Evolutionary conservation across 1,140 invertebrate species (phyloP).

Genomic region (Drosophila cardini): DNA sequence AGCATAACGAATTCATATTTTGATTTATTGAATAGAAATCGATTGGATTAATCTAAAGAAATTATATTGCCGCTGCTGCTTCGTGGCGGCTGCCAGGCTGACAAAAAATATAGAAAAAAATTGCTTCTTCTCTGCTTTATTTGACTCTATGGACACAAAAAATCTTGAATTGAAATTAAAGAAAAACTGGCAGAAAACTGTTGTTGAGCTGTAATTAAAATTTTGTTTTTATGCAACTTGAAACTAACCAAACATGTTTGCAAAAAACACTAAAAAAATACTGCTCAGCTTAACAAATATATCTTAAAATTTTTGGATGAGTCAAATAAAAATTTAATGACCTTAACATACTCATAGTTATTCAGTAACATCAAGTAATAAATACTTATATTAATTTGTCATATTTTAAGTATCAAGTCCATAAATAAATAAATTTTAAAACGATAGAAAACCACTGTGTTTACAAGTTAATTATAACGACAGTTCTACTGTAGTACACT

Average conservation of each 20-base stretch:
- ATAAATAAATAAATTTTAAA: too few relatives aligned
- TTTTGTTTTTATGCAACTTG: not conserved
- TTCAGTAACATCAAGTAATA: too few relatives aligned
- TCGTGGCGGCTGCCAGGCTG: conserved; percentile 36
- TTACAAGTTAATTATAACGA: too few relatives aligned
- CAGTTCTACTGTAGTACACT: too few relatives aligned
- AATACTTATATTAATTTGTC: too few relatives aligned
- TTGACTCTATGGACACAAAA: conserved; percentile 19
- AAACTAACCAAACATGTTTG: conserved; percentile 31
- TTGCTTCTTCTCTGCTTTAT: conserved; percentile 38
- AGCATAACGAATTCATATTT: conserved; percentile 80
- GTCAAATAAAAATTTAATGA: too few relatives aligned
- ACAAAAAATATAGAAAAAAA: conserved; percentile 27
- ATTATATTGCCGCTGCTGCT: conserved; percentile 71
- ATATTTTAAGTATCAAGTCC: too few relatives aligned
- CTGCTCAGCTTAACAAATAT: not conserved
- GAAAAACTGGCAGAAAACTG: conserved; percentile 67
- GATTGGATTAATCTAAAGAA: conserved; percentile 84
- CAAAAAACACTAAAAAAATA: not conserved
- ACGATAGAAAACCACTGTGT: too few relatives aligned
- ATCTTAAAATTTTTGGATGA: too few relatives aligned
- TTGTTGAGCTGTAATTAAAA: conserved; percentile 71
- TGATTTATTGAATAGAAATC: conserved; percentile 84
- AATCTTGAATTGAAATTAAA: conserved; percentile 71
- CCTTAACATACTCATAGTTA: too few relatives aligned